Conservation (phyloP, 2,888 invertebrate species). For the Acheta domesticus region DNA sequence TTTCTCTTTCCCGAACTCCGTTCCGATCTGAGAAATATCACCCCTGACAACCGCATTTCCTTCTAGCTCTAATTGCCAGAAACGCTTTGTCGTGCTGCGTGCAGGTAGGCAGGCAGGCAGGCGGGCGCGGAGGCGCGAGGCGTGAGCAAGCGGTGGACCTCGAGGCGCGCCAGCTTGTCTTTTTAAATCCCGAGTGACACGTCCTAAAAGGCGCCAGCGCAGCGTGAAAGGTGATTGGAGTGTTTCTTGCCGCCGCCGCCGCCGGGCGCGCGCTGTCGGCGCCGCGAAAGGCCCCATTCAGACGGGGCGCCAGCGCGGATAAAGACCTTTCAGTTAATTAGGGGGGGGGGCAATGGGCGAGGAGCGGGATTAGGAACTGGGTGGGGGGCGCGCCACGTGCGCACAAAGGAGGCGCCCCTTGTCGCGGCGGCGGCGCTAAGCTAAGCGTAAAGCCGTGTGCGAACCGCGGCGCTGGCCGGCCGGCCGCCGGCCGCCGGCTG, state of each 20-base stretch:
- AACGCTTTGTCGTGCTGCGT: fast-evolving
- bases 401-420: too few relatives aligned
- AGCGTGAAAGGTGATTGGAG: not conserved
- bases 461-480: too few relatives aligned
- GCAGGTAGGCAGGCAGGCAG: too few relatives aligned
- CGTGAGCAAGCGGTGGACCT: too few relatives aligned
- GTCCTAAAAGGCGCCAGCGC: not conserved
- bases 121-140: too few relatives aligned
- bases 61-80: too few relatives aligned
- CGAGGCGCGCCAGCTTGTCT: not conserved
- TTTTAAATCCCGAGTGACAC: not conserved
- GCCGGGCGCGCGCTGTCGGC: not conserved
- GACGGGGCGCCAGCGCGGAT: not conserved
- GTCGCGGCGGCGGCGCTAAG: too few relatives aligned
- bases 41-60: too few relatives aligned
- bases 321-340: not conserved
- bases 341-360: not conserved
- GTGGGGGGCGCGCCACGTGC: not conserved
- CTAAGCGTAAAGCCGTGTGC: too few relatives aligned
- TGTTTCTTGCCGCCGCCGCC: not conserved
- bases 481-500: too few relatives aligned
- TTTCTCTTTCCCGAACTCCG: too few relatives aligned
- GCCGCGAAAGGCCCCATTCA: not conserved
- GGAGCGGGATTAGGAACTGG: not conserved
- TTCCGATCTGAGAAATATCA: too few relatives aligned